Evolutionary conservation across 2,888 invertebrate species (phyloP).

Genomic region (Spilarctia lutea): DNA sequence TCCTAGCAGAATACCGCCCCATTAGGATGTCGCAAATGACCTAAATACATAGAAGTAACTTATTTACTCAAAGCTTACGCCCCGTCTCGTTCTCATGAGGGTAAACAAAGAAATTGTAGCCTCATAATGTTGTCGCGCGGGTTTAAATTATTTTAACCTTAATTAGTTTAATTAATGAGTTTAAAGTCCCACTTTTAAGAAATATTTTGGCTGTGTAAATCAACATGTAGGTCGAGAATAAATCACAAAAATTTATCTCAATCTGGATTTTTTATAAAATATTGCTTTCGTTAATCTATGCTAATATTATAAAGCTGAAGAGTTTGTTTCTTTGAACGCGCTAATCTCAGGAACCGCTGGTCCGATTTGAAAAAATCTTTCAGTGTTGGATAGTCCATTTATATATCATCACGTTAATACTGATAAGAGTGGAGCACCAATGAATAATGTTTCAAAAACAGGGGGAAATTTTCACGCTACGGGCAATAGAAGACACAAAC

Average conservation of each 20-base stretch:
- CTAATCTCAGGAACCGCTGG: too few relatives aligned
- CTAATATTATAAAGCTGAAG: too few relatives aligned
- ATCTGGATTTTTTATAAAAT: background rate
- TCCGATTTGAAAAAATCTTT: too few relatives aligned
- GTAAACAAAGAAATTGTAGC: constrained; percentile 21
- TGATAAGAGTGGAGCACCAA: too few relatives aligned
- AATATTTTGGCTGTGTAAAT: background rate
- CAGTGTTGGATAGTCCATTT: too few relatives aligned
- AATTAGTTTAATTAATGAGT: constrained; percentile 27
- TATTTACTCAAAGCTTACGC: constrained; percentile 1
- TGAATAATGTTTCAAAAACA: too few relatives aligned
- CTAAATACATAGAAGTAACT: constrained; percentile 9
- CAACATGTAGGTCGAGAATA: background rate
- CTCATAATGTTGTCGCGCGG: constrained; percentile 5
- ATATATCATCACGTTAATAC: too few relatives aligned
- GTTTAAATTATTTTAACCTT: constrained; percentile 24
- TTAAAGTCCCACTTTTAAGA: constrained; percentile 4
- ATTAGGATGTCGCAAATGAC: background rate
- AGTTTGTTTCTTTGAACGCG: too few relatives aligned
- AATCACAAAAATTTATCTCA: background rate
- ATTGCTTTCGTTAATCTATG: background rate
- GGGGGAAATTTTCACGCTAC: too few relatives aligned
- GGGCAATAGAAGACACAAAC: too few relatives aligned
- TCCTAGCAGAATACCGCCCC: background rate
- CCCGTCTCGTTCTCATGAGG: constrained; percentile 6